Percentiles rank a stretch among this genome's conserved stretches.
phyloP scores from a whole-genome alignment of 2,113 vertebrate species.

The Motacilla alba region DNA sequence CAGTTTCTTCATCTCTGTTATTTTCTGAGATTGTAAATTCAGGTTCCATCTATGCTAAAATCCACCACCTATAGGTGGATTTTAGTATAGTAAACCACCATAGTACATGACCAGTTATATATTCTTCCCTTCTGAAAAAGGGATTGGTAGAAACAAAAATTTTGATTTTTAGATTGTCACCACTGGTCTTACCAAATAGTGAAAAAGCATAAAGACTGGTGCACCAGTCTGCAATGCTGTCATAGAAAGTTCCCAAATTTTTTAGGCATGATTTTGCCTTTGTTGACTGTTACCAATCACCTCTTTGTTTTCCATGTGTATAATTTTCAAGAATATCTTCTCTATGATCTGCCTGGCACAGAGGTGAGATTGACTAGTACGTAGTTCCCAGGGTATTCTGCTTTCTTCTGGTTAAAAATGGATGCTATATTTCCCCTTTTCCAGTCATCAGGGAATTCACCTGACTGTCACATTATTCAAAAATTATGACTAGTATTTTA shows the following conservation, averaged over 20 bases:
- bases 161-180: background rate
- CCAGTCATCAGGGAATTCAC: background rate
- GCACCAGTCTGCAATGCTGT: accelerated
- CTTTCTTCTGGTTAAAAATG: background rate
- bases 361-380: background rate
- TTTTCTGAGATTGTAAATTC: background rate
- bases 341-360: background rate
- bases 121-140: background rate
- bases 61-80: background rate
- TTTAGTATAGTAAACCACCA: background rate
- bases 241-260: background rate
- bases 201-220: background rate
- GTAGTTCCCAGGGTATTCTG: background rate
- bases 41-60: background rate
- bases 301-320: background rate
- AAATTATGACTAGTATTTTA: background rate
- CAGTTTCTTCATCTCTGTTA: background rate
- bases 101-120: background rate
- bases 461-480: background rate
- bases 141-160: background rate
- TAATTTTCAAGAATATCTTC: background rate
- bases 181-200: background rate
- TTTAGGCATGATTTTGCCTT: background rate
- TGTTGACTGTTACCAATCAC: background rate
- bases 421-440: background rate